These are phyloP conservation scores for Callorhinus ursinus DNA, from an alignment of 2,113 vertebrate genomes.

Conservation along the genomic window DNA sequence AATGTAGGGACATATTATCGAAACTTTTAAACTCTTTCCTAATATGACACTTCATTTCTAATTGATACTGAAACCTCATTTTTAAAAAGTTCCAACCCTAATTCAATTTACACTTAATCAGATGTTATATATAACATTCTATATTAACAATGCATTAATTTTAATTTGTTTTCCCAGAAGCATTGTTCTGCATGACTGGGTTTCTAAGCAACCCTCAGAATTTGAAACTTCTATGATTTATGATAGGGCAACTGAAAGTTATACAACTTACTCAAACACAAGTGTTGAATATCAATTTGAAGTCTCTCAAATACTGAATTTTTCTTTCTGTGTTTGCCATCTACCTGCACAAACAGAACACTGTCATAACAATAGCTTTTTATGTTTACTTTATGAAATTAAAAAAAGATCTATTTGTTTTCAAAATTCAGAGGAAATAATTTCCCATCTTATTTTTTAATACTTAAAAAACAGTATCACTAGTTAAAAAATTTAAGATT, in stretches of 20 bases:
- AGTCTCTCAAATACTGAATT: constrained; percentile 92
- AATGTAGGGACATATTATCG: not conserved
- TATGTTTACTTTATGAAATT: constrained; percentile 17
- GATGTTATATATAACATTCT: not conserved
- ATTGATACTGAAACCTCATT: not conserved
- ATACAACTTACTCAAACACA: constrained; percentile 92
- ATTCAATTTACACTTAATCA: constrained; percentile 9
- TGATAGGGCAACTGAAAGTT: constrained; percentile 23
- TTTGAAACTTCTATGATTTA: not conserved
- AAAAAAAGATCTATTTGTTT: constrained; percentile 29
- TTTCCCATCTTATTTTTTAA: constrained; percentile 46
- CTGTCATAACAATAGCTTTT: not conserved
- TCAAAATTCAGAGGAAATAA: constrained; percentile 46
- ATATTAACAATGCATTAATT: not conserved
- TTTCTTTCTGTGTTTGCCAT: constrained; percentile 93
- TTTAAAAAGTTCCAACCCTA: not conserved
- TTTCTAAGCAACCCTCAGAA: constrained; percentile 50
- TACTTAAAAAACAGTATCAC: constrained; percentile 32
- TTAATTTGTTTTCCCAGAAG: not conserved
- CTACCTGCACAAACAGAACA: constrained; percentile 88
- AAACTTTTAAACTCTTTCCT: not conserved
- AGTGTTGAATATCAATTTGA: constrained; percentile 97
- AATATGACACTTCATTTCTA: not conserved
- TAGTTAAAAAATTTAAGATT: not conserved
- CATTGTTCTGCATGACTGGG: not conserved